Conservation (phyloP, 2,797 vertebrate species). For the Pipistrellus pipistrellus region DNA sequence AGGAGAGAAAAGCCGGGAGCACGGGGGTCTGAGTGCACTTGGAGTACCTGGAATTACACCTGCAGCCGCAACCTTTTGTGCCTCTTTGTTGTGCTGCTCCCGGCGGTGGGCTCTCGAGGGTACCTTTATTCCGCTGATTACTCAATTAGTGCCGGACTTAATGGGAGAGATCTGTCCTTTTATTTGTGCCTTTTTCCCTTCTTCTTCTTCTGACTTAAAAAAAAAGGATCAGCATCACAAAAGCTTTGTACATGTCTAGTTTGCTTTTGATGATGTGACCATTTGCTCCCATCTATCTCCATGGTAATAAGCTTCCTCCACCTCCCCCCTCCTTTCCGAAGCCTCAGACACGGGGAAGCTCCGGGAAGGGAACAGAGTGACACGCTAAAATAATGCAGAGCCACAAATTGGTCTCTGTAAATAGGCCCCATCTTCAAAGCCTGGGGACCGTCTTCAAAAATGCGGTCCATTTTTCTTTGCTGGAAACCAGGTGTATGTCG, state of each 20-base stretch:
- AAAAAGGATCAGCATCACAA: conserved; percentile 89
- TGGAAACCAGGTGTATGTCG: conserved; percentile 74
- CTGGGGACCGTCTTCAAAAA: conserved; percentile 77
- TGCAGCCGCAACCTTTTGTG: conserved; percentile 84
- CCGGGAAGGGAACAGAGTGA: conserved; percentile 49
- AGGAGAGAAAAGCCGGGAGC: conserved; percentile 78
- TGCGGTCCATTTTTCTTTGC: conserved; percentile 70
- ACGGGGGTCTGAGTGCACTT: conserved; percentile 74
- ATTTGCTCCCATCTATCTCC: conserved; percentile 91
- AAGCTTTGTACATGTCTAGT: conserved; percentile 90
- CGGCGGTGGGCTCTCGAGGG: conserved; percentile 84
- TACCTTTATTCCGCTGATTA: conserved; percentile 91
- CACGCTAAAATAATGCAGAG: conserved; percentile 82
- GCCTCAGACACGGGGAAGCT: conserved; percentile 64
- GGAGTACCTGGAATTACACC: conserved; percentile 86
- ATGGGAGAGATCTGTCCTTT: conserved; percentile 93
- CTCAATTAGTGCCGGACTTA: conserved; percentile 96
- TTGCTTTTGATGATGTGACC: conserved; percentile 92
- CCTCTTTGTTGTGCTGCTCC: conserved; percentile 84
- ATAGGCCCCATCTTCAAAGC: conserved; percentile 85
- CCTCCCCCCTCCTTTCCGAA: conserved; percentile 33
- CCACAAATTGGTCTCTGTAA: conserved; percentile 85
- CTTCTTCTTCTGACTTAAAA: conserved; percentile 85
- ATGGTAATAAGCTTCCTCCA: conserved; percentile 89
- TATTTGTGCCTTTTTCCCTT: conserved; percentile 90